Percentiles rank a stretch among this genome's conserved stretches.
Conservation (phyloP, 1,140 invertebrate species). For the Nomia melanderi region DNA sequence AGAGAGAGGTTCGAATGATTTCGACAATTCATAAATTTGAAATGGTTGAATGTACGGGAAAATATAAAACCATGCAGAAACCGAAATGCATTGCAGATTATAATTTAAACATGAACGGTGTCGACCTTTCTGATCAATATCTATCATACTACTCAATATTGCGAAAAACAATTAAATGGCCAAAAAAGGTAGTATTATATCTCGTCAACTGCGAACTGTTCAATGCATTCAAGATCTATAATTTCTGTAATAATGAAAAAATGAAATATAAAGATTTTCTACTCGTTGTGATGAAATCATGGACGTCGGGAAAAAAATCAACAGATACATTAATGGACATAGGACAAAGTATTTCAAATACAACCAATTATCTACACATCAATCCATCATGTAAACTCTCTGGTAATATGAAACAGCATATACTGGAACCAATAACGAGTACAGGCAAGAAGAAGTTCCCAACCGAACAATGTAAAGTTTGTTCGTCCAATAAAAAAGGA, state of each 20-base stretch:
- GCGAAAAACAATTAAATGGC: conserved; percentile 46
- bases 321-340: conserved; percentile 20
- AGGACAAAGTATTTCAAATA: conserved; percentile 33
- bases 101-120: conserved; percentile 43
- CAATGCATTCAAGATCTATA: conserved; percentile 38
- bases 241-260: conserved; percentile 26
- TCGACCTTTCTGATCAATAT: conserved; percentile 40
- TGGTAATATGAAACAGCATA: conserved; percentile 35
- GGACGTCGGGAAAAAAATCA: conserved; percentile 28
- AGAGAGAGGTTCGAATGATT: conserved; percentile 46
- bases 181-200: conserved; percentile 44
- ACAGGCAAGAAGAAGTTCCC: background rate
- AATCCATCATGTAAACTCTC: conserved; percentile 16
- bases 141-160: conserved; percentile 32
- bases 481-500: background rate
- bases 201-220: conserved; percentile 34
- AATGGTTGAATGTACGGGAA: conserved; percentile 32
- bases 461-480: background rate
- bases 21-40: conserved; percentile 45
- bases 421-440: background rate
- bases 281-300: conserved; percentile 36
- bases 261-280: conserved; percentile 49
- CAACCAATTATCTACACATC: conserved; percentile 22
- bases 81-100: conserved; percentile 41
- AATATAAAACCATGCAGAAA: conserved; percentile 36